Conservation (phyloP, 2,113 vertebrate species). For the Puma concolor region DNA sequence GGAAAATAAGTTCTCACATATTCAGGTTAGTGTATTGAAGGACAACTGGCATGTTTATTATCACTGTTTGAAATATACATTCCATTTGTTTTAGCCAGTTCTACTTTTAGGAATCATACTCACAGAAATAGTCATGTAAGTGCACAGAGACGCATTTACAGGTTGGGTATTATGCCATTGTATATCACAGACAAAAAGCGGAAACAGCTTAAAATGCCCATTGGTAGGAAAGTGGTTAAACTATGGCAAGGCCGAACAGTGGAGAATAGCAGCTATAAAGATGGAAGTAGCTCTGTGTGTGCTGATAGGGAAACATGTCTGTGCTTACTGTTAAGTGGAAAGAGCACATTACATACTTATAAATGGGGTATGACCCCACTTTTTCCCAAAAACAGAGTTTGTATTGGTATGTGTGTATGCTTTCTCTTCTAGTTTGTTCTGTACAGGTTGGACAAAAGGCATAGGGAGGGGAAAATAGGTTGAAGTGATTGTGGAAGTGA, state of each 20-base stretch:
- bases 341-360: neutral
- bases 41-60: neutral
- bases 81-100: neutral
- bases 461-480: neutral
- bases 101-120: conserved; percentile 8
- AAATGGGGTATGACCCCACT: neutral
- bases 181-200: neutral
- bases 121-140: neutral
- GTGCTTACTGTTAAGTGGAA: neutral
- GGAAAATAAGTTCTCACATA: neutral
- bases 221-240: neutral
- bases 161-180: neutral
- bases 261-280: neutral
- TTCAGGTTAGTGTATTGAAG: neutral
- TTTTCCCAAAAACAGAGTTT: conserved; percentile 18
- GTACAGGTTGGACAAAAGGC: neutral
- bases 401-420: neutral
- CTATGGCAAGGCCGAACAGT: neutral
- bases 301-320: neutral
- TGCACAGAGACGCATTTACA: neutral
- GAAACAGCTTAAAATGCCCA: neutral
- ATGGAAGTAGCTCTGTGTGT: neutral
- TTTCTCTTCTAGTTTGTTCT: conserved; percentile 44
- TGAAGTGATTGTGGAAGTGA: neutral
- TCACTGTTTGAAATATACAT: conserved; percentile 7